Base-by-base conservation (phyloP, 2,113 vertebrate genomes). In the Syrrhaptes paradoxus region DNA sequence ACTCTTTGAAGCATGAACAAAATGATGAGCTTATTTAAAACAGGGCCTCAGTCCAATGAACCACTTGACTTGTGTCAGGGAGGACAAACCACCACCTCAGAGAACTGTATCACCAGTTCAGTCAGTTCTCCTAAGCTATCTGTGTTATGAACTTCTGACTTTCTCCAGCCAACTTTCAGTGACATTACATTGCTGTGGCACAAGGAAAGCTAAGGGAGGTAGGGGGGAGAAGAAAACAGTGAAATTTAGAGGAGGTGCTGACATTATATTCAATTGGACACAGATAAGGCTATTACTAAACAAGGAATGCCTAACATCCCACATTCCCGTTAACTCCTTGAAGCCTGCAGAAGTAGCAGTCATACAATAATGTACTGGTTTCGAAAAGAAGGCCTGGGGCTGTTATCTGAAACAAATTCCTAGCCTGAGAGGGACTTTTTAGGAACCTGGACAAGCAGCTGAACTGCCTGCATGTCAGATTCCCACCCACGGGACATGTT, bases 1-100 rank as follows among this genome's bases (percentile, higher is more conserved):
- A 95, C 49, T 92, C 93, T 96, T 75, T 92, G 86, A 97, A 95
- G 95, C 89, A 93, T 62, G 77, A 97, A 79, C 54, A 93, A 95
- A 96, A 93, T 2, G 6, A 94, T 82, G 84, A 93, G 66, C 92
- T 96, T 96, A 89, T 95, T 93, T 95, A 94, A 97, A 96, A 87
- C 8, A 92, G 92, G 90, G 76, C 59, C 86, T 92, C 54, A 43
- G 63, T 73, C 75, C 78, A 96, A 91, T 29, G 59, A 82, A 59
- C 38, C 73, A 62, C 72, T 86, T 93, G 93, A 80, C 55, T 84
- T 52, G 41, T 83, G 57, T 76, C 63, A 94, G 85, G 77, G 96
- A 62, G 62, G 76, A 96, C 66, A 96, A 55, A 61, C 25, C 28
- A 71, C 11, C 32, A 77, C 41, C 63, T 90, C 87, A 87, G 48